Evolutionary conservation across 2,888 invertebrate genomes (phyloP), one percentile per base, ranked within the genome.

Genomic region (Synanthedon tipuliformis): DNA sequence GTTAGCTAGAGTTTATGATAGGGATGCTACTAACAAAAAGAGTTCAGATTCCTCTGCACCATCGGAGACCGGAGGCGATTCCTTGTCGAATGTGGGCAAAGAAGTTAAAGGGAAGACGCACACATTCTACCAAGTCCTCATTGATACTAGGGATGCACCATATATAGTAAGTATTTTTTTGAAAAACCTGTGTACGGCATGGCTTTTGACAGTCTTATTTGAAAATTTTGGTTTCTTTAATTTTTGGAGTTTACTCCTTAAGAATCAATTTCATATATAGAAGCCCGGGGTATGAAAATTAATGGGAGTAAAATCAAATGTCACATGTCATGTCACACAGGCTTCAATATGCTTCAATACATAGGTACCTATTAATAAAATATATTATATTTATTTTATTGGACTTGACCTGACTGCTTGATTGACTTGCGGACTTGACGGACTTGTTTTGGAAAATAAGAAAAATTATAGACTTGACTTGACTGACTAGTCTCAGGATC

Each of bases 101-200:
- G 96, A 96, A 83, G 95, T 95, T 10, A 94, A 96, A 79, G 96
- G 97, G 50, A 90, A 93, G 73, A 94, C 95, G 7, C 96, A 97
- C 69, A 95, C 97, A 45, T 99, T 97, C 79, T 99, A 99, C 80
- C 98, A 99, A 89, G 98, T 98, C 48, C 89, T 99, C 48, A 98
- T 99, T 63, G 99, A 99, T 81, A 94, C 96, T 56, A 90, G 98
- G 71, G 99, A 99, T 88, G 97, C 97, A 71, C 97, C 98, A 7
- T 96, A 94, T 78, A 98, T 99, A 88, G 96, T 96, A 89, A 92
- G 94, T 90, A 60, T 59, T 16, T 41, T 13, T 13, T 45, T n/a
- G n/a, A n/a, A n/a, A 13, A 8, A 12, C 3, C 15, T 45, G 13
- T 45, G 11, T 45, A n/a, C 45, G 10, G 45, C 45, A 45, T 45